Base-by-base conservation (phyloP, 2,888 invertebrate species). In the Mechanitis messenoides region DNA sequence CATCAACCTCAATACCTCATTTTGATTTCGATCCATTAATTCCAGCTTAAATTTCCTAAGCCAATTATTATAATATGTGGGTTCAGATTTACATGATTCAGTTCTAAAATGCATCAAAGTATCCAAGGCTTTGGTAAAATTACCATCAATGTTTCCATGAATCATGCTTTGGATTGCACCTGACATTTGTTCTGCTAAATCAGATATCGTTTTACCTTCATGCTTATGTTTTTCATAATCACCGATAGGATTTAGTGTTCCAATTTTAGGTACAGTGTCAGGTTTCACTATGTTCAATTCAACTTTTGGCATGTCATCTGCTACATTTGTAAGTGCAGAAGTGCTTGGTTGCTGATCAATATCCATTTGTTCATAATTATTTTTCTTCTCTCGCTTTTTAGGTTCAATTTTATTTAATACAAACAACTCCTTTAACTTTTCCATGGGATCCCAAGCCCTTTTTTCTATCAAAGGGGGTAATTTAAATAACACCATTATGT, bases 161-260 rank as follows among this genome's bases (percentile, higher is more conserved):
- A 90, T 71, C 64, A 91, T 69, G 63, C 78, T 82, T 70, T 90
- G 87, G 64, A 91, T 85, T 0, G 82, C 85, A 60, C 79, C 80
- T 45, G 74, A 72, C 79, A 90, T 83, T 71, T 85, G 80, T 59
- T 74, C 57, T 55, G 77, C 72, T 2, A 90, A 67, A 2, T 83
- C 81, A 53, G 60, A 64, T 4, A 84, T 65, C 33, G 77, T 66
- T 64, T 83, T 85, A 11, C 86, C 91, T 69, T 79, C 74, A 12
- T 75, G 74, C 56, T 84, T 77, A 60, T 94, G 83, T 31, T 74
- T 72, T 65, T 79, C 79, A 69, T 92, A 94, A 75, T 94, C 94
- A 59, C 88, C 87, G 3, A 91, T 85, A 0, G 94, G 94, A 42
- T 91, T 90, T 2, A 91, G 75, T 6, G 92, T 91, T 0, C 94